Percentiles rank a stretch among this genome's conserved stretches.
Evolutionary conservation across 2,888 invertebrate species (phyloP).

Genomic region (Brachylomia viminalis): DNA sequence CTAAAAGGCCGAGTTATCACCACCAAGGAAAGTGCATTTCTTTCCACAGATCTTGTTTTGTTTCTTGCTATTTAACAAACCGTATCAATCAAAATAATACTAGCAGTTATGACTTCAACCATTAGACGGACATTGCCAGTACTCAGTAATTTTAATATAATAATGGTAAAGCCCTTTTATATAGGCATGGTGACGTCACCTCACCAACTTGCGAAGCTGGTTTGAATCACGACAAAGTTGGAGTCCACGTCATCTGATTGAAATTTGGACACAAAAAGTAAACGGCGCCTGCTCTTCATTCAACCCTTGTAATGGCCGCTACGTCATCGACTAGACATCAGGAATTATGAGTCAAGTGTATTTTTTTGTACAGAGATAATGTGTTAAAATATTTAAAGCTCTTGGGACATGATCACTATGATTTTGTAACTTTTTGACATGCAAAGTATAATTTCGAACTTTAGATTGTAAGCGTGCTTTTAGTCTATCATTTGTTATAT

Average conservation of each 20-base stretch:
- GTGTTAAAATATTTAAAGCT: neutral
- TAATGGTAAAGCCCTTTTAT: conserved; percentile 32
- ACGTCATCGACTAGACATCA: conserved; percentile 74
- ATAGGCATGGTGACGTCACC: conserved; percentile 56
- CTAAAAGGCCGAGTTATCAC: neutral
- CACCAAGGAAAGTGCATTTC: neutral
- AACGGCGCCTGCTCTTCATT: conserved; percentile 75
- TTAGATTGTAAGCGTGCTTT: neutral
- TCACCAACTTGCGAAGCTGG: conserved; percentile 39
- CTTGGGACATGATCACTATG: neutral
- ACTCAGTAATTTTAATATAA: conserved; percentile 18
- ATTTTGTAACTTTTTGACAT: neutral
- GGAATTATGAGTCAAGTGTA: conserved; percentile 74
- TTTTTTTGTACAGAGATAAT: conserved; percentile 34
- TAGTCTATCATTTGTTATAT: neutral
- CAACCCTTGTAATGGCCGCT: conserved; percentile 74
- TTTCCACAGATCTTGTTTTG: neutral
- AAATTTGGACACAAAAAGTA: conserved; percentile 70
- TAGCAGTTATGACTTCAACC: neutral
- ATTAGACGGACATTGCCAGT: conserved; percentile 8
- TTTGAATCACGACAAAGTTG: conserved; percentile 54
- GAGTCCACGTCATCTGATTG: conserved; percentile 60
- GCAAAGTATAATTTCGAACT: neutral
- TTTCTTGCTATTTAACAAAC: neutral
- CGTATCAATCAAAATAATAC: conserved; percentile 1